phyloP scores from a whole-genome alignment of 1,140 invertebrate species.

The Adelges cooleyi region DNA sequence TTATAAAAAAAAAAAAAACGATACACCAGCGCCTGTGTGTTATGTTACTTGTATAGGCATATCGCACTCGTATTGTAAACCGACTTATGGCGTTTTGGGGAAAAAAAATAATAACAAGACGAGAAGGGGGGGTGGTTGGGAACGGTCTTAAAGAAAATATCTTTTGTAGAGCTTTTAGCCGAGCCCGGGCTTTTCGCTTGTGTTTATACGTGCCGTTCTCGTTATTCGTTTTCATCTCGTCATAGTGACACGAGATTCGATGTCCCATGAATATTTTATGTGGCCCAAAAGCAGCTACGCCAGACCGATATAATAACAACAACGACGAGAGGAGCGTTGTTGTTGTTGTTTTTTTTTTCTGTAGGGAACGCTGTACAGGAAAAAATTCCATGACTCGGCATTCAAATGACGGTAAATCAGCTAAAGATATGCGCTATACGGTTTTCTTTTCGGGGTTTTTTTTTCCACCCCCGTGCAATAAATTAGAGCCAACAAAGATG shows the following conservation, averaged over 20 bases:
- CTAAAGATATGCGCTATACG: neutral
- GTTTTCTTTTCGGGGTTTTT: neutral
- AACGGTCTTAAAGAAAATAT: slow-evolving; percentile 4
- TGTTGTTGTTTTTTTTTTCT: neutral
- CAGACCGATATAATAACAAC: slow-evolving; percentile 4
- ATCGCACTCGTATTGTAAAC: slow-evolving; percentile 12
- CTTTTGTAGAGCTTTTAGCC: slow-evolving; percentile 10
- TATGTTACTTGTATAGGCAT: too few species aligned
- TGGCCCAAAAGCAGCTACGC: neutral
- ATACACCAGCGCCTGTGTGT: too few species aligned
- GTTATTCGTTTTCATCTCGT: slow-evolving; percentile 14
- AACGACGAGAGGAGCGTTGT: neutral
- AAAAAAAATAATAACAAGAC: neutral
- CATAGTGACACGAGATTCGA: slow-evolving; percentile 16
- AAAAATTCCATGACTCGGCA: slow-evolving; percentile 21
- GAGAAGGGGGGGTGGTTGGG: neutral
- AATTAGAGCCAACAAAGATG: neutral
- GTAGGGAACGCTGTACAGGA: neutral
- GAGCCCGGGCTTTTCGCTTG: neutral
- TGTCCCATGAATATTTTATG: slow-evolving; percentile 27
- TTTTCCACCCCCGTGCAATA: neutral
- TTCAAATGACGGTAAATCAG: slow-evolving; percentile 23
- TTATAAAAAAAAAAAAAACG: neutral
- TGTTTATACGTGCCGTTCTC: neutral
- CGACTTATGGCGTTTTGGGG: neutral